Conservation (phyloP, 2,888 invertebrate species). For the Cephus spinipes region DNA sequence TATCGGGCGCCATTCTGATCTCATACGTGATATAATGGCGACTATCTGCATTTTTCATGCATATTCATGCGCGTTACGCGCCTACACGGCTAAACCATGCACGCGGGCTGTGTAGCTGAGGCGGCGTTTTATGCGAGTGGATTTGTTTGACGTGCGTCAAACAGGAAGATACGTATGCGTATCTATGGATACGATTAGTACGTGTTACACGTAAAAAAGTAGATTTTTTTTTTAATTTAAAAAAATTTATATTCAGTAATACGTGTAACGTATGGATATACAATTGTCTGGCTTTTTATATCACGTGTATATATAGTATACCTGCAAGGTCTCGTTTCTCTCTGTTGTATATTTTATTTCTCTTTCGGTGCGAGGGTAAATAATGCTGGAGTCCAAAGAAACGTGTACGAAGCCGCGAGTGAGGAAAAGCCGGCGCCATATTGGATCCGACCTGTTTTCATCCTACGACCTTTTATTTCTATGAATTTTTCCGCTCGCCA, state of each 20-base stretch:
- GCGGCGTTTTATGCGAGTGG: background rate
- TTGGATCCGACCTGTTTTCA: slow-evolving; percentile 49
- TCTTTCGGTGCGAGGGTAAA: background rate
- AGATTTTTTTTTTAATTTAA: background rate
- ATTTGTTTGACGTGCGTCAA: background rate
- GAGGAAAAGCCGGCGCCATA: slow-evolving; percentile 53
- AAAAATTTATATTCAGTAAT: background rate
- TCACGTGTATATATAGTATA: no score
- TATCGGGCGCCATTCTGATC: slow-evolving; percentile 44
- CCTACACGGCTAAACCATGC: background rate
- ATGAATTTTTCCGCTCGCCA: background rate
- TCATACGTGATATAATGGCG: slow-evolving; percentile 38
- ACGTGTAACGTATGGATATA: background rate
- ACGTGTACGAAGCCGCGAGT: background rate
- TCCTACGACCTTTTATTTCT: slow-evolving; percentile 12
- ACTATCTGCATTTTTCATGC: slow-evolving; percentile 42
- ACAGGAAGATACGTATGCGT: background rate
- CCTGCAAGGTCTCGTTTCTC: no score
- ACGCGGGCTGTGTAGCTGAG: background rate
- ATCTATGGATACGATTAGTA: background rate
- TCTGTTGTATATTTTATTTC: background rate
- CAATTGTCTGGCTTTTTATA: no score
- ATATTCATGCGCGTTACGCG: slow-evolving; percentile 40
- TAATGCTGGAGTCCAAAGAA: background rate
- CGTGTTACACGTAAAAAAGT: background rate